Percentiles rank a stretch among this genome's conserved stretches.
Conservation (phyloP, 2,113 vertebrate species). For the Crypturellus undulatus region DNA sequence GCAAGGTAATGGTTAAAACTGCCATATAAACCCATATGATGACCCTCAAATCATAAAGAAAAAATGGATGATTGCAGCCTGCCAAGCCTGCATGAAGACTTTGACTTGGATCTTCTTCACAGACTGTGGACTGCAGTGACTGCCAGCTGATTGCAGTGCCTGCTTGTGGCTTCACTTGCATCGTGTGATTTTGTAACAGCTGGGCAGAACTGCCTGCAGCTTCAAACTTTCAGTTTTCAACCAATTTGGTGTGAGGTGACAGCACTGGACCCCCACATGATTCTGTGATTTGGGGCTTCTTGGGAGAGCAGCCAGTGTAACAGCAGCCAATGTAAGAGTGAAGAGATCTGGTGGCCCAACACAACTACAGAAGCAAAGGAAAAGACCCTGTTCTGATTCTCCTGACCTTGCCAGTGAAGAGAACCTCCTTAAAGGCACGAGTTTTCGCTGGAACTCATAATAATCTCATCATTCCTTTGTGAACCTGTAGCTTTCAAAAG, state of each 20-base stretch:
- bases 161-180: background rate
- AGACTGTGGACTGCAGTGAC: background rate
- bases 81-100: background rate
- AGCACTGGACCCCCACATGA: background rate
- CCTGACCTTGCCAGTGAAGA: background rate
- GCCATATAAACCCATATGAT: background rate
- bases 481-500: background rate
- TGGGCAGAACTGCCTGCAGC: background rate
- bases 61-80: background rate
- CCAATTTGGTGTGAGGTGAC: background rate
- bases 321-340: background rate
- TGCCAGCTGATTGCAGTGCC: background rate
- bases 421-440: background rate
- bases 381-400: background rate
- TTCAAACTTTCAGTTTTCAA: background rate
- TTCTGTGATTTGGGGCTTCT: background rate
- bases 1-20: rapidly evolving
- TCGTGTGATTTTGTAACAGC: background rate
- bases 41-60: background rate
- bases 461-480: background rate
- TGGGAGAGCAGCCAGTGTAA: background rate
- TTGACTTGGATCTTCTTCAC: background rate
- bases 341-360: background rate
- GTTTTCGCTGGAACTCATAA: background rate
- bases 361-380: background rate